Conservation (phyloP, 37 sponge, comb jelly and placozoan genomes). For the Chondrilla cf. caribensis region DNA sequence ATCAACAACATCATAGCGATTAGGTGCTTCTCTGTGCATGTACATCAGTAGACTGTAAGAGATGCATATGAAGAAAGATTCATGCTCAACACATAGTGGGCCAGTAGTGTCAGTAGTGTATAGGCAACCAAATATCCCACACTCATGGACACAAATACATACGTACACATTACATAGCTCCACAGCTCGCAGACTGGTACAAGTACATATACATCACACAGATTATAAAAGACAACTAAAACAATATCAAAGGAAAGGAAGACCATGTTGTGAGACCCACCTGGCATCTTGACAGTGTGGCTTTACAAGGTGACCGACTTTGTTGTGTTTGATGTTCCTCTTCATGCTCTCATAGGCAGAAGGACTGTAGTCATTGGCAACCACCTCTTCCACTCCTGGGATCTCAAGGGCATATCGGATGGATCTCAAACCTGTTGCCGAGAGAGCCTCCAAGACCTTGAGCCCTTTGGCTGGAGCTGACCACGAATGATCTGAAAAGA, state of each 20-base stretch:
- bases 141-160: no score
- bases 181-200: no score
- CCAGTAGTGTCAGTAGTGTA: background rate
- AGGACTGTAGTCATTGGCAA: conserved; percentile 85
- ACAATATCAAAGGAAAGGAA: no score
- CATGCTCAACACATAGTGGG: background rate
- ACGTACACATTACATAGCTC: no score
- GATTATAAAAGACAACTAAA: no score
- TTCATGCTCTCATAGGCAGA: conserved; percentile 68
- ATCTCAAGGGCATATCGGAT: conserved; percentile 93
- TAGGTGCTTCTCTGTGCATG: conserved; percentile 46
- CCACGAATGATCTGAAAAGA: background rate
- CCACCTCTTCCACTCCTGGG: conserved; percentile 39
- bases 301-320: conserved; percentile 36
- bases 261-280: no score
- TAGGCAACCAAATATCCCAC: background rate
- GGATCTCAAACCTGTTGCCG: conserved; percentile 93
- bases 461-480: conserved; percentile 25
- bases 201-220: no score
- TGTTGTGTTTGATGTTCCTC: conserved; percentile 63
- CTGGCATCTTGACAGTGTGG: conserved; percentile 84
- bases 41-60: conserved; percentile 81
- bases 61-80: background rate
- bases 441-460: conserved; percentile 84
- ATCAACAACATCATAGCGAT: conserved; percentile 88